Evolutionary conservation across 2,888 invertebrate species (phyloP), one percentile per base, ranked within the genome.

Genomic region (Balanococcus diminutus): DNA sequence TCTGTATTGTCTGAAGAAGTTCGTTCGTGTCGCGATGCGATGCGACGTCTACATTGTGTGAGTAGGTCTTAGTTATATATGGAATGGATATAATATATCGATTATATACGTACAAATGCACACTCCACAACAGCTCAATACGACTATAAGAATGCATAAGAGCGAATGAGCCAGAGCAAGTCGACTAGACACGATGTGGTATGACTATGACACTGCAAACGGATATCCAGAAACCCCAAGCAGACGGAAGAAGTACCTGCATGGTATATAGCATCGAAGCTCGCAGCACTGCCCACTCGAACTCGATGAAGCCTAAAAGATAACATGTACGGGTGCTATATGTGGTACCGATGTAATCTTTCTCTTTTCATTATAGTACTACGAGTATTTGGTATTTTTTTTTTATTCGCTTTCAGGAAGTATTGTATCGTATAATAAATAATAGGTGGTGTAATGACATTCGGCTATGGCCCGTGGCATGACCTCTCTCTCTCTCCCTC

Each of bases 351-450:
- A 82, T 82, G 46, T 51, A 82, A 82, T 82, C 82, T 82, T 82
- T 84, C 67, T 67, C 67, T 67, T 67, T 67, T 67, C 31, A 67
- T 67, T 67, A 51, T 51, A n/a, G n/a, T n/a, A 51, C 51, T 51
- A 19, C 51, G 51, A 67, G 22, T 67, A 67, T 67, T 67, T 67
- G 25, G 32, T 84, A 28, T 75, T 84, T 46, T 39, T 84, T 46
- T 75, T 84, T 46, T 39, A 22, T 84, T 84, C 84, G 75, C 46
- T 75, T 84, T 84, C 84, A 84, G 84, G 84, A 84, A 84, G 84
- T 84, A 84, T 84, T 84, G 84, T 84, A 84, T 84, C 84, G 84
- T 84, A 84, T 84, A 84, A 84, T 84, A 84, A 84, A 84, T 75
- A 84, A 84, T 84, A 84, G 84, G 72, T 42, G 84, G 72, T 42